phyloP scores from a whole-genome alignment of 2,113 vertebrate species.

The Galbula dea region DNA sequence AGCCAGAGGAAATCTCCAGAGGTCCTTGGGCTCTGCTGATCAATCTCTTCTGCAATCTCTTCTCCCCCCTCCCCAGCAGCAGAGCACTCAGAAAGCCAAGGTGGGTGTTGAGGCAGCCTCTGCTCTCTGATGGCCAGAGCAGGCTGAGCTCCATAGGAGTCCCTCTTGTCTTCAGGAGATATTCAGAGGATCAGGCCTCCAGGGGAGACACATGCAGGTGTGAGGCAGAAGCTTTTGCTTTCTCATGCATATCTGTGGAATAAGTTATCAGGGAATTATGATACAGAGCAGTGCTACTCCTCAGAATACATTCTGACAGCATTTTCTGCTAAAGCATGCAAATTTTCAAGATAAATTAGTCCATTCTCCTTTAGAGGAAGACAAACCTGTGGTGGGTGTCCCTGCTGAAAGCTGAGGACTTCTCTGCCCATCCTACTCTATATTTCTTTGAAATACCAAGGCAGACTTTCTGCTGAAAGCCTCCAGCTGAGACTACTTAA shows the following conservation, averaged over 20 bases:
- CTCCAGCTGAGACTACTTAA: not conserved
- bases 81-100: not conserved
- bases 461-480: not conserved
- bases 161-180: not conserved
- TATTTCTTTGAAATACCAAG: not conserved
- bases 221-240: not conserved
- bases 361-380: not conserved
- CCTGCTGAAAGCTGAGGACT: not conserved
- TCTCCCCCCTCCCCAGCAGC: accelerated
- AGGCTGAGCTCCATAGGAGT: not conserved
- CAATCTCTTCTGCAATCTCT: accelerated
- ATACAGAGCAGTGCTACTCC: not conserved
- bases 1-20: not conserved
- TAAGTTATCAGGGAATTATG: not conserved
- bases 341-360: not conserved
- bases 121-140: accelerated
- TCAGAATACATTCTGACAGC: not conserved
- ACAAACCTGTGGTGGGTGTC: not conserved
- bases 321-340: not conserved
- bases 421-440: not conserved
- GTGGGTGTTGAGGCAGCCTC: not conserved
- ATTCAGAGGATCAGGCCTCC: not conserved
- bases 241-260: not conserved
- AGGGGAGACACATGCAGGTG: accelerated
- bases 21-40: not conserved